Conservation (phyloP, 1,140 invertebrate species). For the Mizuhopecten yessoensis region DNA sequence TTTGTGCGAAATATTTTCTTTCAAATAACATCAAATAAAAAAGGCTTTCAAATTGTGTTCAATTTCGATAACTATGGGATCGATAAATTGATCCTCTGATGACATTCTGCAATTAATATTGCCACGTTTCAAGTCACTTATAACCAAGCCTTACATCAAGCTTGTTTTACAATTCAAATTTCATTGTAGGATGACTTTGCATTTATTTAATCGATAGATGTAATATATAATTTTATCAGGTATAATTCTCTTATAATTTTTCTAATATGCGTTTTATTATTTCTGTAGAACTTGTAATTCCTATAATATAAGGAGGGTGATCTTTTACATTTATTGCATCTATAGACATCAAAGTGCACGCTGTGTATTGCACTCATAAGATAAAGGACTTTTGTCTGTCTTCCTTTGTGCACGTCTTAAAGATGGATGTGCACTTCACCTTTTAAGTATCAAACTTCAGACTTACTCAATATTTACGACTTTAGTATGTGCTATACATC, state of each 20-base stretch:
- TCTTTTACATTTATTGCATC: too few species aligned
- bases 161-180: not conserved
- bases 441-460: too few species aligned
- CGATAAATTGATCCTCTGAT: not conserved
- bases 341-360: too few species aligned
- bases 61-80: not conserved
- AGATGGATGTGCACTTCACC: slow-evolving; percentile 22
- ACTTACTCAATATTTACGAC: slow-evolving; percentile 14
- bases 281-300: too few species aligned
- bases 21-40: not conserved
- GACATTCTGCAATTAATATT: not conserved
- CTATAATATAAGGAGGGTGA: too few species aligned
- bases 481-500: not conserved
- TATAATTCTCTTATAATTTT: too few species aligned
- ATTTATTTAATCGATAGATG: not conserved
- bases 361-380: not conserved
- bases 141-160: not conserved
- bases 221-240: not conserved
- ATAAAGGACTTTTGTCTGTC: not conserved
- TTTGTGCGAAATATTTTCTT: not conserved
- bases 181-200: not conserved
- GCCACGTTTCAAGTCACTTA: not conserved
- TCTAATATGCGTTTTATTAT: too few species aligned
- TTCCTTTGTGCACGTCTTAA: not conserved
- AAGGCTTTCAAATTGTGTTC: not conserved